Base-by-base conservation (phyloP, 2,113 vertebrate genomes). In the Eptatretus burgeri region DNA sequence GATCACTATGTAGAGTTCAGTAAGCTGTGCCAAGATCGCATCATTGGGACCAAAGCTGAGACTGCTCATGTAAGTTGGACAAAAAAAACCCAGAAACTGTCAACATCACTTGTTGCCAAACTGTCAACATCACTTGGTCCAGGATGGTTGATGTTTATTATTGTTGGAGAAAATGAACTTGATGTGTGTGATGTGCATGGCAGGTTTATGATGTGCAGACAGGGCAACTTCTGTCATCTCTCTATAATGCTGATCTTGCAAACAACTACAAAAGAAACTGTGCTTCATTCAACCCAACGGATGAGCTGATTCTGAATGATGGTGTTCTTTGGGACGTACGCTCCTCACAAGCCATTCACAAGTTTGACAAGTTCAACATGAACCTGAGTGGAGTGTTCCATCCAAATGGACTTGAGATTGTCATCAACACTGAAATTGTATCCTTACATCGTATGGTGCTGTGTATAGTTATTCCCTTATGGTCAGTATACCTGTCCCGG, bases 311-410 rank as follows among this genome's bases (percentile, higher is more conserved):
- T 60, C 76, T 98, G 77, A 98, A 98, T 64, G 91, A 98, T 66
- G 91, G 91, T 13, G 89, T 98, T 67, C 77, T 98, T 68, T 96
- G 91, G 91, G 91, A 98, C 65, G 83, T 95, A 56, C 87, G 89
- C 70, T 85, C 83, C 1, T 78, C 86, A 66, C 85, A 91, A 75
- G 91, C 91, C 72, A 87, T 98, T 68, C 91, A 98, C 75, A 98
- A 98, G 74, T 98, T 98, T 70, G 91, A 98, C 76, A 98, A 98
- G 71, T 98, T 98, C 81, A 98, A 98, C 77, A 98, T 98, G 91
- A 98, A 93, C 73, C 95, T 98, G 79, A 98, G 91, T 66, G 91
- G 91, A 0, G 91, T 98, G 66, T 98, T 98, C 70, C 91, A 96
- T 72, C 91, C 91, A 51, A 98, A 94, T 50, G 78, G 86, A 64